phyloP scores from a whole-genome alignment of 2,888 invertebrate genomes.

The Tuta absoluta region DNA sequence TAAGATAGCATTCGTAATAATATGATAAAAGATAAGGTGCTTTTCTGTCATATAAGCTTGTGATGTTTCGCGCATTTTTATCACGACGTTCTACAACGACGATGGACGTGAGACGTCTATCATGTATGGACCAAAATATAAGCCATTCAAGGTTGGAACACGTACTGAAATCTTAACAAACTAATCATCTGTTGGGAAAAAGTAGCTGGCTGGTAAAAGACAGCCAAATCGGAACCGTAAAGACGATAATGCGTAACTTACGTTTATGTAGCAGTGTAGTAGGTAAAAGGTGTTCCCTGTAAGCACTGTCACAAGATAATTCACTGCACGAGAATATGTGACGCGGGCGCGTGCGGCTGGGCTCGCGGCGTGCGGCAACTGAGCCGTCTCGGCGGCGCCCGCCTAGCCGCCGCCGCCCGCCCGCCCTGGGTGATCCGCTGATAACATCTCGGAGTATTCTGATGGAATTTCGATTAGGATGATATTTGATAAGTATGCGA shows the following conservation, averaged over 20 bases:
- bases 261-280: not conserved
- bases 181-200: slow-evolving; percentile 5
- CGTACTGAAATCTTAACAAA: slow-evolving; percentile 13
- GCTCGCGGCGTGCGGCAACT: slow-evolving; percentile 68
- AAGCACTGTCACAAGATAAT: slow-evolving; percentile 50
- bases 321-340: slow-evolving; percentile 54
- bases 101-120: slow-evolving; percentile 25
- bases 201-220: slow-evolving; percentile 1
- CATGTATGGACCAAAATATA: slow-evolving; percentile 30
- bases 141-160: slow-evolving; percentile 26
- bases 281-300: not conserved
- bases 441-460: not conserved
- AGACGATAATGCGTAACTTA: not conserved
- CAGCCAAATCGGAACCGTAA: no score
- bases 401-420: slow-evolving; percentile 34
- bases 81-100: slow-evolving; percentile 21
- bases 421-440: slow-evolving; percentile 25
- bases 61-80: slow-evolving; percentile 2
- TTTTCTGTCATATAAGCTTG: not conserved
- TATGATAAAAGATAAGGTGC: not conserved
- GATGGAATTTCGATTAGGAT: slow-evolving; percentile 12
- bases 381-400: slow-evolving; percentile 71
- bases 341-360: slow-evolving; percentile 53
- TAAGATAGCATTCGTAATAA: slow-evolving; percentile 1
- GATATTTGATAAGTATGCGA: not conserved